Evolutionary conservation across 2,113 vertebrate species (phyloP), one percentile per base, ranked within the genome.

Genomic region (Austrofundulus limnaeus): DNA sequence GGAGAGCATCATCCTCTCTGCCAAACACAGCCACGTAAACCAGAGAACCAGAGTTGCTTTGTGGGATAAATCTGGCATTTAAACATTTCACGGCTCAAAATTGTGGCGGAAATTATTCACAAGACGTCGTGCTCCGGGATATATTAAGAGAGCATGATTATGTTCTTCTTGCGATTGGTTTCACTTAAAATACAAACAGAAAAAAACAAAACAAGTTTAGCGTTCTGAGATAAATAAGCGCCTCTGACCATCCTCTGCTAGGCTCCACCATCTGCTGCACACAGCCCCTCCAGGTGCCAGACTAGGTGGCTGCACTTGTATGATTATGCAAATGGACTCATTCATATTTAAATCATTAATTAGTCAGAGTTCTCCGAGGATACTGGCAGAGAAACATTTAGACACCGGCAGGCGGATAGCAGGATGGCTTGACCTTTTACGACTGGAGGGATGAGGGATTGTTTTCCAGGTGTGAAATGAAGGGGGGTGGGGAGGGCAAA

Each of bases 301-400:
- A 66, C 37, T 60, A 78, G 61, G 66, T 56, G 59, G 64, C 58
- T 65, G 56, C 51, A 71, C 54, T 77, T 62, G 66, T 68, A 70
- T 75, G 52, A 50, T 80, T 72, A 85, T 83, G 80, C 72, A 85
- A 86, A 84, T 52, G 11, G 14, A 1, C 52, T 77, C 65, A 85
- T 89, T 81, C 85, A 91, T 91, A 88, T 90, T 87, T 73, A 78
- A 77, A 83, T 81, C 2, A 66, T 85, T 77, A 78, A 84, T 85
- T 87, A 85, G 77, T 67, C 60, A 13, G 28, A 70, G 58, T 55
- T 72, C 78, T 80, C 66, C 43, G 12, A 71, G 74, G 63, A 66
- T 76, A 66, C 45, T 46, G 64, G 43, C 28, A 42, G 45, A 56
- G 53, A 84, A 83, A 78, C 77, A 69, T 85, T 72, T 57, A 28